Conservation (phyloP, 2,113 vertebrate genomes). For the Illadopsis cleaveri region DNA sequence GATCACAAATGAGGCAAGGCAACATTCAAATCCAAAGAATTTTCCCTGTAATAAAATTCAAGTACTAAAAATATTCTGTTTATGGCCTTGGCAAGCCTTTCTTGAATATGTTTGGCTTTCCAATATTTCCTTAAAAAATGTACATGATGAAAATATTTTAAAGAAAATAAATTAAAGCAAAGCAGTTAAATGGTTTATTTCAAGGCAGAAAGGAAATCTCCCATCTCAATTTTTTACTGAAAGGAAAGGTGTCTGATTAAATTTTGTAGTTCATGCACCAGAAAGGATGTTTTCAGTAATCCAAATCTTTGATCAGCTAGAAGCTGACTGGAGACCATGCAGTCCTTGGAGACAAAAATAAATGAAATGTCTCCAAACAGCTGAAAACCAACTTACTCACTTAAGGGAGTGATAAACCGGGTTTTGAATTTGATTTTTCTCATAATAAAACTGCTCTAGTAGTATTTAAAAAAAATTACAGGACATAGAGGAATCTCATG, state of each 20-base stretch:
- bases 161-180: background rate
- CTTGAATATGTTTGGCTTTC: background rate
- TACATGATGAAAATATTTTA: background rate
- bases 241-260: background rate
- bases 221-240: background rate
- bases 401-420: background rate
- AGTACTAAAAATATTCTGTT: background rate
- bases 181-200: background rate
- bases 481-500: background rate
- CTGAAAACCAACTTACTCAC: slow-evolving; percentile 28
- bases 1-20: background rate
- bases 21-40: background rate
- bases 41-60: background rate
- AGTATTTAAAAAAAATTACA: background rate
- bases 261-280: slow-evolving; percentile 17
- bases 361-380: slow-evolving; percentile 35
- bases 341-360: slow-evolving; percentile 13
- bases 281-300: background rate
- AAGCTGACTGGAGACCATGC: background rate
- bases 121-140: background rate
- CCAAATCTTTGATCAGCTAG: slow-evolving; percentile 22
- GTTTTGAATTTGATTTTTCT: slow-evolving; percentile 52
- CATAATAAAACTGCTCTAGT: slow-evolving; percentile 9
- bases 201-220: background rate
- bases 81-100: background rate